Evolutionary conservation across 1,140 invertebrate species (phyloP).

Genomic region (Wasmannia auropunctata): DNA sequence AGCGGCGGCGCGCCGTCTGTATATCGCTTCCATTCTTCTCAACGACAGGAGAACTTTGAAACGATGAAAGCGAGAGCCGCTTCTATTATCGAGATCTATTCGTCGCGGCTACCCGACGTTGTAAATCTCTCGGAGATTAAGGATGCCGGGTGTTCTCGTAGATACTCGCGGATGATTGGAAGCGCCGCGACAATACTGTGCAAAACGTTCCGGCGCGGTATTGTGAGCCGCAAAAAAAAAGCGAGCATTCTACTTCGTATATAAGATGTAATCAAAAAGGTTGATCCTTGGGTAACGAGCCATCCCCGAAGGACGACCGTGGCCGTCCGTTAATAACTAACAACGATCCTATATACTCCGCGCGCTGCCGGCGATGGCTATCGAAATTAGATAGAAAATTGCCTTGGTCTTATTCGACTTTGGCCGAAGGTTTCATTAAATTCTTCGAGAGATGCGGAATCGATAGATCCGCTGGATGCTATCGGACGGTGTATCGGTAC

Average conservation of each 20-base stretch:
- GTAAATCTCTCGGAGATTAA: background rate
- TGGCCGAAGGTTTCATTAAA: slow-evolving; percentile 46
- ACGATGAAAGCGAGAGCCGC: background rate
- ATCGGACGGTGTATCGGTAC: slow-evolving; percentile 20
- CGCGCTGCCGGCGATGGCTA: slow-evolving; percentile 41
- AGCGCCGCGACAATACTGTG: background rate
- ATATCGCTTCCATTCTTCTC: background rate
- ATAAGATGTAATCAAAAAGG: background rate
- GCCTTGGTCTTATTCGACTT: slow-evolving; percentile 42
- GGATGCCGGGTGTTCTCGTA: background rate
- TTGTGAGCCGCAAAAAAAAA: background rate
- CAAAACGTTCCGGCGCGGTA: no score
- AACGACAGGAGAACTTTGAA: background rate
- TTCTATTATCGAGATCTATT: background rate
- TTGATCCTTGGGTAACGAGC: slow-evolving; percentile 29
- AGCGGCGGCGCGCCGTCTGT: background rate
- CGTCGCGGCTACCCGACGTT: no score
- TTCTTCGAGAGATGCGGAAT: slow-evolving; percentile 47
- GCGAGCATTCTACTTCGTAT: background rate
- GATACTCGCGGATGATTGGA: background rate
- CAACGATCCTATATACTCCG: slow-evolving; percentile 36
- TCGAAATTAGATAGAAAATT: slow-evolving; percentile 61
- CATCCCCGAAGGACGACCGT: slow-evolving; percentile 33
- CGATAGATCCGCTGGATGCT: slow-evolving; percentile 45
- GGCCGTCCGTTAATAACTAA: slow-evolving; percentile 44